These are phyloP conservation scores for Pogona vitticeps DNA, from an alignment of 2,113 vertebrate species.

Conservation along the genomic window DNA sequence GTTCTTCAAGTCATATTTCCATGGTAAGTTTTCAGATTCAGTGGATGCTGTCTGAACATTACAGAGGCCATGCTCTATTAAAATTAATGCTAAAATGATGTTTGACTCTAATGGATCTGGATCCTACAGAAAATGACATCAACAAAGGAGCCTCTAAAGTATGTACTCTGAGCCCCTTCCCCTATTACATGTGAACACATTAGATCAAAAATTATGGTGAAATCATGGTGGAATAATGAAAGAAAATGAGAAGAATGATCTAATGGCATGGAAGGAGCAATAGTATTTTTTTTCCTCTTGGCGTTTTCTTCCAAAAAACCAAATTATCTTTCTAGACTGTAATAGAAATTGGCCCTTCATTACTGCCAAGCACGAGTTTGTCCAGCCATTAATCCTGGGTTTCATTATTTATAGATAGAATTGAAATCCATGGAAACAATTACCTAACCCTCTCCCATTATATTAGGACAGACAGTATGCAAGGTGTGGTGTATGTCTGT, in stretches of 20 bases:
- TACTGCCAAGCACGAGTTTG: background rate
- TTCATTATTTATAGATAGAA: slow-evolving; percentile 15
- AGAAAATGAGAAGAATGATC: background rate
- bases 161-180: background rate
- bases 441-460: slow-evolving; percentile 35
- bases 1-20: background rate
- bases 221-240: background rate
- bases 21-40: background rate
- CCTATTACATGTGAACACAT: background rate
- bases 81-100: background rate
- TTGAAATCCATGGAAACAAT: slow-evolving; percentile 45
- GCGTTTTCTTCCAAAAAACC: background rate
- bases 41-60: slow-evolving; percentile 3
- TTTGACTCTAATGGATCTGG: background rate
- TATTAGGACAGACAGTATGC: slow-evolving; percentile 36
- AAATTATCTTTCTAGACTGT: background rate
- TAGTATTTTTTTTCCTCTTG: background rate
- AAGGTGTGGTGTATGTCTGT: slow-evolving; percentile 10
- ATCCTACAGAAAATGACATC: background rate
- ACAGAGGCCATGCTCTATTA: background rate
- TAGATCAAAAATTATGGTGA: background rate
- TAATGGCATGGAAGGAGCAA: background rate
- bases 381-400: slow-evolving; percentile 28
- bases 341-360: background rate
- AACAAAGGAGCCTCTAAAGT: background rate